These are phyloP conservation scores for Sterna hirundo DNA, from an alignment of 2,113 vertebrate species.

Conservation along the genomic window DNA sequence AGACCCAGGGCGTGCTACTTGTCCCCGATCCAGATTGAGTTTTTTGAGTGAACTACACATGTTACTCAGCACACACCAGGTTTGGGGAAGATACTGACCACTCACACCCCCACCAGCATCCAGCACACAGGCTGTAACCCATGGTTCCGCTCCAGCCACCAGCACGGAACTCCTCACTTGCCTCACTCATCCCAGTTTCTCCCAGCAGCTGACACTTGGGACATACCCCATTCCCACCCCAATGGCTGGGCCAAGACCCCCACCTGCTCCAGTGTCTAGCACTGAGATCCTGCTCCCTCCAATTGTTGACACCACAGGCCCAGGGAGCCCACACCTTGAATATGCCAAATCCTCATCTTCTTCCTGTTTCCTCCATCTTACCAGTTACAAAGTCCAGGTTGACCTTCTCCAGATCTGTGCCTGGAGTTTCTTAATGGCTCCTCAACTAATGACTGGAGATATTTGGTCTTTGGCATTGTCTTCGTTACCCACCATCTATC, in stretches of 20 bases:
- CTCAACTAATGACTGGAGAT: not conserved
- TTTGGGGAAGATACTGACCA: not conserved
- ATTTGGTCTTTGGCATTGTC: not conserved
- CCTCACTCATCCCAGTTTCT: not conserved
- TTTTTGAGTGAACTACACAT: not conserved
- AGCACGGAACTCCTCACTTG: not conserved
- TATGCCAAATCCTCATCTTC: not conserved
- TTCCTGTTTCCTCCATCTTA: not conserved
- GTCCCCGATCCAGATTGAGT: not conserved
- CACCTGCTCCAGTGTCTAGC: not conserved
- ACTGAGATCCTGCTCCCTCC: fast-evolving
- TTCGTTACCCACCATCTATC: not conserved
- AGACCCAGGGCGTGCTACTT: not conserved
- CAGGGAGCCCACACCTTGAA: not conserved
- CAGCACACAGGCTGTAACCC: fast-evolving
- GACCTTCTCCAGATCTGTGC: not conserved
- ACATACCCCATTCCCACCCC: not conserved
- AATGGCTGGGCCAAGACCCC: not conserved
- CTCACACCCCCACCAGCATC: fast-evolving
- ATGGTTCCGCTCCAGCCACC: fast-evolving
- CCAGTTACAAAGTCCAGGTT: not conserved
- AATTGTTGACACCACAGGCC: fast-evolving
- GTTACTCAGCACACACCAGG: fast-evolving
- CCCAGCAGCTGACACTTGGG: not conserved
- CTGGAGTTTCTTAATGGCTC: not conserved